phyloP scores from a whole-genome alignment of 2,113 vertebrate species.

The Cryptomyrus ogoouensis region DNA sequence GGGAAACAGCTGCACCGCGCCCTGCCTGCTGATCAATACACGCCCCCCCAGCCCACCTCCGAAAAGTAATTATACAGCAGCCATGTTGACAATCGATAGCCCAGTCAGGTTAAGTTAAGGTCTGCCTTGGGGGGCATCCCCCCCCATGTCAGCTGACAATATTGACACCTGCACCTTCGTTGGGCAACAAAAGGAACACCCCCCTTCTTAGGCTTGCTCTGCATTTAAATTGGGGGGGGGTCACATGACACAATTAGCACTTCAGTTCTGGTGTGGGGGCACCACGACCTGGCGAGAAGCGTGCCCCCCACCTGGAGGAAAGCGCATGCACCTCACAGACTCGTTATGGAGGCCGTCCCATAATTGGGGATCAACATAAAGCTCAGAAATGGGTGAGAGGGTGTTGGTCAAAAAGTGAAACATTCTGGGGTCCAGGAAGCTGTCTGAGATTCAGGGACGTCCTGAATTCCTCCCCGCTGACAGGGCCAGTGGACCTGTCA shows the following conservation, averaged over 20 bases:
- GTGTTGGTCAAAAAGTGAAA: neutral
- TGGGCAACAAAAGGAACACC: slow-evolving; percentile 54
- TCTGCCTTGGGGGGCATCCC: slow-evolving; percentile 41
- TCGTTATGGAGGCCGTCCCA: neutral
- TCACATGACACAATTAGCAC: slow-evolving; percentile 39
- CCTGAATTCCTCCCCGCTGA: neutral
- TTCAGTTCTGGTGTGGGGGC: neutral
- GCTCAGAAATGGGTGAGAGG: neutral
- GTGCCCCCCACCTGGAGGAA: neutral
- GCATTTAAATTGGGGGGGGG: slow-evolving; percentile 32
- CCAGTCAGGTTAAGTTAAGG: slow-evolving; percentile 69
- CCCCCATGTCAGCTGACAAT: slow-evolving; percentile 53
- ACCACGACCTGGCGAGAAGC: neutral
- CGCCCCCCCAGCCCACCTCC: slow-evolving; percentile 57
- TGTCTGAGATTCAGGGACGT: neutral
- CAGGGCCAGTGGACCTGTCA: neutral
- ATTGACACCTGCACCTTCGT: slow-evolving; percentile 38
- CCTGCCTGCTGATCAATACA: slow-evolving; percentile 81
- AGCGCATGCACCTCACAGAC: neutral
- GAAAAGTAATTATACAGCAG: slow-evolving; percentile 93
- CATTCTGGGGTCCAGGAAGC: neutral
- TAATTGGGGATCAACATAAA: neutral
- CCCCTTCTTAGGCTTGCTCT: slow-evolving; percentile 42
- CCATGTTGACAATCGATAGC: slow-evolving; percentile 89
- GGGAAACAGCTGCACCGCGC: slow-evolving; percentile 78